A percentile compares a stretch with the other conserved stretches of the same genome.
These are phyloP conservation scores for Saccostrea cuccullata DNA, from an alignment of 1,140 invertebrate species.

Conservation along the genomic window DNA sequence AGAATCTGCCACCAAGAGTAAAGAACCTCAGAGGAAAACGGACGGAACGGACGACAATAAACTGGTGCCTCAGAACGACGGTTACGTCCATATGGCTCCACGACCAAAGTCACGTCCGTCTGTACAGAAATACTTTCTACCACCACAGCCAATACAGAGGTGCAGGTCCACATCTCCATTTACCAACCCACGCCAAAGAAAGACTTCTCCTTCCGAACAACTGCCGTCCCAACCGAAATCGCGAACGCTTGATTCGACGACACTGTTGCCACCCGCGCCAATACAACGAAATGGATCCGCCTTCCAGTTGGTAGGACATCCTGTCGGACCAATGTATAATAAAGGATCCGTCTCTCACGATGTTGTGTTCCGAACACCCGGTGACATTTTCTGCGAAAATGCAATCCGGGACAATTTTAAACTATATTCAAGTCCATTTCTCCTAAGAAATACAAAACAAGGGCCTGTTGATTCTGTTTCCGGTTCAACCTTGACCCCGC, in stretches of 20 bases:
- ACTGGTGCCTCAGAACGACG: constrained; percentile 17
- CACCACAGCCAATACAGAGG: constrained; percentile 49
- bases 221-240: constrained; percentile 58
- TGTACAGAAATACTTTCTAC: constrained; percentile 51
- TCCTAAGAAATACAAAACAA: constrained; percentile 32
- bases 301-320: constrained; percentile 57
- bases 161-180: constrained; percentile 40
- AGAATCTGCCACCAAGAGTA: constrained; percentile 27
- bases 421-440: constrained; percentile 55
- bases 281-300: constrained; percentile 58
- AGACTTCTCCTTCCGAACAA: constrained; percentile 42
- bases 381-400: constrained; percentile 52
- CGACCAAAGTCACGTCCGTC: constrained; percentile 55
- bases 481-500: constrained; percentile 46
- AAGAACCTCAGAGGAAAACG: constrained; percentile 37
- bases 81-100: constrained; percentile 48
- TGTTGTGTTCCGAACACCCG: constrained; percentile 34
- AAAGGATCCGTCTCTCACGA: constrained; percentile 21
- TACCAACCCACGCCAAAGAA: constrained; percentile 46
- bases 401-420: constrained; percentile 62
- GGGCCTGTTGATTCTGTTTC: neutral
- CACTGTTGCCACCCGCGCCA: constrained; percentile 52
- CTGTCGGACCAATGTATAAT: constrained; percentile 38
- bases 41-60: constrained; percentile 45
- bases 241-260: constrained; percentile 38